phyloP scores from a whole-genome alignment of 1,140 invertebrate genomes.

The Argopecten irradians region DNA sequence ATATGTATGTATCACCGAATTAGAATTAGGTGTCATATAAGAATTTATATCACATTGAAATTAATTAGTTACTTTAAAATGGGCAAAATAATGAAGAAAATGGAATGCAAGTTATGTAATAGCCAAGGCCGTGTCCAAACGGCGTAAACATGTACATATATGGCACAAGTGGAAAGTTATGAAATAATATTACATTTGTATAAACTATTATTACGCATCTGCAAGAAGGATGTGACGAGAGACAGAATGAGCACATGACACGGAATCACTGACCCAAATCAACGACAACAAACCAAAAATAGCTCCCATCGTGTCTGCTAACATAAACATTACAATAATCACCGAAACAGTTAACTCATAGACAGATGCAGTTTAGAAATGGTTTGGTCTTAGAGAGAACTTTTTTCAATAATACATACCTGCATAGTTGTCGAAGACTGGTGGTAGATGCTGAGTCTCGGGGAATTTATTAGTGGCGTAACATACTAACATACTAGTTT shows the following conservation, averaged over 20 bases:
- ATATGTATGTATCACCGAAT: no score
- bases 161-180: background rate
- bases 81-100: background rate
- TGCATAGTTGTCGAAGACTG: constrained; percentile 67
- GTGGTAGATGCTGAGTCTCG: constrained; percentile 57
- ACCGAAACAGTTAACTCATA: background rate
- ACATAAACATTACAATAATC: background rate
- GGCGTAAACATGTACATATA: background rate
- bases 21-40: no score
- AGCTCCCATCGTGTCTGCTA: background rate
- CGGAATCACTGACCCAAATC: background rate
- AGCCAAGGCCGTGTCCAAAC: background rate
- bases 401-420: constrained; percentile 46
- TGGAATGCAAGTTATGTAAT: background rate
- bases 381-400: background rate
- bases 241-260: background rate
- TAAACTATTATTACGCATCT: background rate
- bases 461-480: constrained; percentile 69
- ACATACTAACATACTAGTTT: constrained; percentile 67
- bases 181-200: background rate
- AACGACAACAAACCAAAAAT: background rate
- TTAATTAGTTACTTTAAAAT: background rate
- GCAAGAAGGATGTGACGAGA: background rate
- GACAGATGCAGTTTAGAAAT: background rate
- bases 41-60: background rate